phyloP scores from a whole-genome alignment of 2,888 invertebrate species.

The Pherbina coryleti region DNA sequence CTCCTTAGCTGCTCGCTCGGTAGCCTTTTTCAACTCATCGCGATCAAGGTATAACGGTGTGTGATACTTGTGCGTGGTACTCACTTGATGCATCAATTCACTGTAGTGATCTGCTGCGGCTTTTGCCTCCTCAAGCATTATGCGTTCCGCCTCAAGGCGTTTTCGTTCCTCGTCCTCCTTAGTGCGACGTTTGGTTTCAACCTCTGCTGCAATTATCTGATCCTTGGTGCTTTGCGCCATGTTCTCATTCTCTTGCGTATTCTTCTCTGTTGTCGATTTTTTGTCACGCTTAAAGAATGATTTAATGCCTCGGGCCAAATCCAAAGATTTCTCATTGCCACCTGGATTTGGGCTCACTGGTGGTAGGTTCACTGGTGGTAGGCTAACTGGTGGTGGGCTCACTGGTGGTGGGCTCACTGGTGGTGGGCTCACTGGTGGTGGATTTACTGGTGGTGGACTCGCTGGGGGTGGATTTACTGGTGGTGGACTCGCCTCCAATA shows the following conservation, averaged over 20 bases:
- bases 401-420: no score
- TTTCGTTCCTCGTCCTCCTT: slow-evolving; percentile 64
- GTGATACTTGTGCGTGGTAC: slow-evolving; percentile 69
- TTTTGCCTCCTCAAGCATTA: slow-evolving; percentile 74
- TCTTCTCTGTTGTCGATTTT: slow-evolving; percentile 60
- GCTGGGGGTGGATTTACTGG: slow-evolving; percentile 22
- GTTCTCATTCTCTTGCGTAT: slow-evolving; percentile 61
- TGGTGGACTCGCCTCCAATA: not conserved
- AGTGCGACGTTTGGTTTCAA: slow-evolving; percentile 65
- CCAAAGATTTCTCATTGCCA: slow-evolving; percentile 50
- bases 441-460: no score
- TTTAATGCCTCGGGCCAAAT: slow-evolving; percentile 63
- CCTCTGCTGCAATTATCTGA: slow-evolving; percentile 59
- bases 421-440: slow-evolving; percentile 17
- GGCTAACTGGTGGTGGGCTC: slow-evolving; percentile 26
- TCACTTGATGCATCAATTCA: slow-evolving; percentile 81
- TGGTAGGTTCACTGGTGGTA: not conserved
- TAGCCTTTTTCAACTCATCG: slow-evolving; percentile 75
- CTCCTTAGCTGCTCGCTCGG: slow-evolving; percentile 70
- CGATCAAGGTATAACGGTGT: slow-evolving; percentile 75
- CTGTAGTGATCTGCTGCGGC: slow-evolving; percentile 85
- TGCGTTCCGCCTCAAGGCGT: slow-evolving; percentile 60
- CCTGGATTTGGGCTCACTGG: slow-evolving; percentile 24
- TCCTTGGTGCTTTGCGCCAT: slow-evolving; percentile 53
- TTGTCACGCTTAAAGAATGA: slow-evolving; percentile 66